Percentiles rank a stretch among this genome's conserved stretches.
Evolutionary conservation across 2,797 vertebrate species (phyloP).

Genomic region (Picus viridis): DNA sequence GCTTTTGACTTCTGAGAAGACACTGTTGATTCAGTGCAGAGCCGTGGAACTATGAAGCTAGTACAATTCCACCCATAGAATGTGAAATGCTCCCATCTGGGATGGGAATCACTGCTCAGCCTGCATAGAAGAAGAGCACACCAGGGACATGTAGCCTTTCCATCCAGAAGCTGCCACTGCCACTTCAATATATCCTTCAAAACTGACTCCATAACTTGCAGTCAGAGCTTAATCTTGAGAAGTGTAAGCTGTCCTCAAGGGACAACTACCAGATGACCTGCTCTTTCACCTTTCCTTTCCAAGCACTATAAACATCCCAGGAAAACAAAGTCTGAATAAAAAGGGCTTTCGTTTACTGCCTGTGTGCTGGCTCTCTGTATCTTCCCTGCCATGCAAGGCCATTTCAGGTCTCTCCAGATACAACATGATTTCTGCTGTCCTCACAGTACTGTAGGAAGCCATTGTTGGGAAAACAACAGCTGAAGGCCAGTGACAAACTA

Average conservation of each 20-base stretch:
- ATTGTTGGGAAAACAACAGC: background rate
- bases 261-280: background rate
- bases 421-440: background rate
- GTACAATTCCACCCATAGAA: background rate
- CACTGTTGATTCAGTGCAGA: background rate
- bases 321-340: background rate
- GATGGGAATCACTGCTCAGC: background rate
- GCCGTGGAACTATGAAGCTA: background rate
- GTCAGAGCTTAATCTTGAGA: background rate
- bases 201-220: background rate
- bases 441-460: background rate
- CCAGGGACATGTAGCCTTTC: background rate
- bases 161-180: background rate
- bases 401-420: background rate
- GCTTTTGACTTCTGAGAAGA: background rate
- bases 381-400: fast-evolving
- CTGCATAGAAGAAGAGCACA: background rate
- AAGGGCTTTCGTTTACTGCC: background rate
- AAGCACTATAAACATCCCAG: background rate
- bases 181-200: background rate
- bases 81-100: background rate
- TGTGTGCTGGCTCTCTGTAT: background rate
- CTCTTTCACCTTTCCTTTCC: background rate
- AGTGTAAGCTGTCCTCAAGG: background rate
- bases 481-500: background rate